Evolutionary conservation across 30 jellyfish, hydroid and myxozoan species (phyloP), one percentile per base, ranked within the genome.

Genomic region (Hydractinia symbiolongicarpus): DNA sequence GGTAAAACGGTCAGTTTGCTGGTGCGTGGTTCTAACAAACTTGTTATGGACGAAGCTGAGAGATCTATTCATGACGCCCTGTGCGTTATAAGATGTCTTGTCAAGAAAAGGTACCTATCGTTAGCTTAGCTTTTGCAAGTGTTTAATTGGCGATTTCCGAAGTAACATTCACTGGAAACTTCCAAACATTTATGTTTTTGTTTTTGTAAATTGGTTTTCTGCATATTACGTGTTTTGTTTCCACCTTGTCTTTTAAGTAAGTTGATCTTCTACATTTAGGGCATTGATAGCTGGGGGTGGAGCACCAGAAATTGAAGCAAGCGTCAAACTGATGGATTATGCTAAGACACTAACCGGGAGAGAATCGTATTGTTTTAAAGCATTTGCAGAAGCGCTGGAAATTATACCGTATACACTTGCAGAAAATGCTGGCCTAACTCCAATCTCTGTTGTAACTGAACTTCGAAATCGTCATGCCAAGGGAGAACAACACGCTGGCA

Each of bases 221-320:
- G 15, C 1, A 58, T 58, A 16, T 58, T 58, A 16, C 1, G 19
- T 58, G 15, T 13, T 58, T 58, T 16, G 15, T 11, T 1, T 11
- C 69, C 69, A 58, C 19, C 1, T 10, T 3, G 69, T 58, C 17
- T 13, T 58, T 58, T 1, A 58, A 11, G 19, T 1, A 16, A 11
- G 69, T 58, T 58, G 2, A 15, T 53, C 40, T 83, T 3, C 0
- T 9, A 11, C 10, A 73, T 79, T 58, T 49, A 93, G 98, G 67
- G 98, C 98, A 8, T 77, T 94, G 78, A 73, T 94, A 17, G 97
- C 99, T 79, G 99, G 99, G n/a, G 99, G 99, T 19, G 99, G 99
- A 17, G 99, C 99, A 13, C 97, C 99, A 16, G 99, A 94, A 79
- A 86, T 81, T 53, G 95, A 94, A 78, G 84, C 86, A 13, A 90